Evolutionary conservation across 1,140 invertebrate genomes (phyloP).

Genomic region (Eumeta japonica): DNA sequence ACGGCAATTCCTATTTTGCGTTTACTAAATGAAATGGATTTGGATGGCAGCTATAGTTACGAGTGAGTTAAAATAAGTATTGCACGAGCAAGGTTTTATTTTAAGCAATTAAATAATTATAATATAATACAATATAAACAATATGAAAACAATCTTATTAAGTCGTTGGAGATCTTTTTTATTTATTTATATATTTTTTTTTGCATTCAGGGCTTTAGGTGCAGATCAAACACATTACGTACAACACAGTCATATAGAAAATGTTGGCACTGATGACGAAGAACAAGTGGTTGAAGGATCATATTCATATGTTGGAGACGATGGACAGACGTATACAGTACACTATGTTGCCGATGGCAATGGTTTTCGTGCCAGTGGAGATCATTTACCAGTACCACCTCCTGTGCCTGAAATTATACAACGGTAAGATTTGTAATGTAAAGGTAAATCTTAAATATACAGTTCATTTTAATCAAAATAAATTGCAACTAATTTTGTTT

Average conservation of each 20-base stretch:
- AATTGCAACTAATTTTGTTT: conserved; percentile 7
- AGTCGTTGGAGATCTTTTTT: neutral
- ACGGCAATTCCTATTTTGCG: conserved; percentile 49
- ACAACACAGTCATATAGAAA: conserved; percentile 57
- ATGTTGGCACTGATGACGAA: conserved; percentile 55
- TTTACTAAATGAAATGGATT: conserved; percentile 54
- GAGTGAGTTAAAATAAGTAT: too few species aligned
- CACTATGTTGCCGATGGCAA: conserved; percentile 59
- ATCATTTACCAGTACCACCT: conserved; percentile 57
- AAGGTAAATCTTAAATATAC: neutral
- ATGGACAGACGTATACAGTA: conserved; percentile 58
- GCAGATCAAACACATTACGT: conserved; percentile 56
- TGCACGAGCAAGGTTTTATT: too few species aligned
- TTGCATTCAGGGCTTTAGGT: conserved; percentile 41
- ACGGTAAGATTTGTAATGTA: conserved; percentile 24
- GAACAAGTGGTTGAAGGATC: conserved; percentile 61
- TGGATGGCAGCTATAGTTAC: conserved; percentile 55
- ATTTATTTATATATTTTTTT: conserved; percentile 4
- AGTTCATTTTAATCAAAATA: conserved; percentile 1
- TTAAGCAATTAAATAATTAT: neutral
- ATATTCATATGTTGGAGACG: conserved; percentile 62
- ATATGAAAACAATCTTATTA: too few species aligned
- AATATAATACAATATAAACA: neutral
- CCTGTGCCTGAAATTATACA: conserved; percentile 58
- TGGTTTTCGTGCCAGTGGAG: conserved; percentile 59